Conservation (phyloP, 2,888 invertebrate species). For the Chalcis sispes region DNA sequence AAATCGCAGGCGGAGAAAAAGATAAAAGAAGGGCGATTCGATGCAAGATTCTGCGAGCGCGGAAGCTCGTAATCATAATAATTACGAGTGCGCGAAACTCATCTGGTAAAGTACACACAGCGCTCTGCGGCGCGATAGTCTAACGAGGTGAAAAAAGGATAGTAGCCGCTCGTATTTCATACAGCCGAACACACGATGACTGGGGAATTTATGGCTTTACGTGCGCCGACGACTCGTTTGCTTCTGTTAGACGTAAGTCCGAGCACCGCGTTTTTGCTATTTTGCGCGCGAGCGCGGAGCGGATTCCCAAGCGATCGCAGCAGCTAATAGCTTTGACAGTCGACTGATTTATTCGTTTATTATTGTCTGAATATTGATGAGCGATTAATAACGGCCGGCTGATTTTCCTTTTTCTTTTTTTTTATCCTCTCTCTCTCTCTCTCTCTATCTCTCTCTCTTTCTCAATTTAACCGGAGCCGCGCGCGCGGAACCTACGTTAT, state of each 20-base stretch:
- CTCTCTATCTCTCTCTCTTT: background rate
- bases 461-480: background rate
- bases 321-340: constrained; percentile 51
- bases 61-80: constrained; percentile 37
- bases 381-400: constrained; percentile 48
- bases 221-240: background rate
- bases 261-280: constrained; percentile 40
- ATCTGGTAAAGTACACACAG: too few species aligned
- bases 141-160: constrained; percentile 52
- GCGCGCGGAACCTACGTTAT: background rate
- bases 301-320: constrained; percentile 28
- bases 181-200: constrained; percentile 27
- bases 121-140: constrained; percentile 41
- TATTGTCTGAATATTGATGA: constrained; percentile 56
- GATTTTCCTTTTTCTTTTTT: constrained; percentile 3
- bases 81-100: constrained; percentile 32
- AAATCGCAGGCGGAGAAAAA: constrained; percentile 7
- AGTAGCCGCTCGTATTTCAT: constrained; percentile 48
- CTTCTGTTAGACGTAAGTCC: constrained; percentile 35
- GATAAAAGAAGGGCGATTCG: background rate
- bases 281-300: constrained; percentile 17
- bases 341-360: constrained; percentile 55
- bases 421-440: background rate
- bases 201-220: constrained; percentile 46
- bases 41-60: constrained; percentile 14